Conservation (phyloP, 2,888 invertebrate genomes). For the Lasioglossum pauxillum region DNA sequence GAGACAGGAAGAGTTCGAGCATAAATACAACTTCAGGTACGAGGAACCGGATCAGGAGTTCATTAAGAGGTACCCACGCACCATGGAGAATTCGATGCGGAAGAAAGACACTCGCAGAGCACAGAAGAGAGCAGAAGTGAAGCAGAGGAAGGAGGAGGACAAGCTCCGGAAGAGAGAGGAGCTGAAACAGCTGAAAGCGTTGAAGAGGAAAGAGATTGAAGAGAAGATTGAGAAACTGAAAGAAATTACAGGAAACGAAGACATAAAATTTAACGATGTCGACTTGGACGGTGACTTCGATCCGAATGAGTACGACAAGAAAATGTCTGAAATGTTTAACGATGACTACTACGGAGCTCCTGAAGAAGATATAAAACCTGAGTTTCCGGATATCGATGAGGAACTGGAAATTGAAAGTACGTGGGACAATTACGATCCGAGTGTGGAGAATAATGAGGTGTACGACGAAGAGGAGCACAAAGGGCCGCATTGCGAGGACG, state of each 20-base stretch:
- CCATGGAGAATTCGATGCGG: constrained; percentile 92
- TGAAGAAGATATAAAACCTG: constrained; percentile 91
- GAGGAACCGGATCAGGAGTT: constrained; percentile 98
- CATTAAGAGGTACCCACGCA: constrained; percentile 91
- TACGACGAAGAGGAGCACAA: constrained; percentile 74
- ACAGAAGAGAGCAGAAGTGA: constrained; percentile 90
- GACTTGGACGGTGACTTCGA: constrained; percentile 97
- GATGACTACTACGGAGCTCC: constrained; percentile 92
- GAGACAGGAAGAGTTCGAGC: constrained; percentile 95
- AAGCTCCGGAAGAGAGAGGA: constrained; percentile 94
- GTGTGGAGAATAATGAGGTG: constrained; percentile 80
- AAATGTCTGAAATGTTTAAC: constrained; percentile 94
- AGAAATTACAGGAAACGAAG: constrained; percentile 89
- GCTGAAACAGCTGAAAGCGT: constrained; percentile 92
- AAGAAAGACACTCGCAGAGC: constrained; percentile 92
- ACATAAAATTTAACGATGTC: constrained; percentile 75
- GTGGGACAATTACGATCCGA: constrained; percentile 88
- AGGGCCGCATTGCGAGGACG: constrained; percentile 91
- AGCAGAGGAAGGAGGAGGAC: constrained; percentile 91
- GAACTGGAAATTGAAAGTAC: constrained; percentile 88
- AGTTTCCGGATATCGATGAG: constrained; percentile 92
- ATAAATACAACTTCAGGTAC: constrained; percentile 97
- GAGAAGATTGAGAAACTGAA: constrained; percentile 94
- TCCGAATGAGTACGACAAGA: constrained; percentile 93
- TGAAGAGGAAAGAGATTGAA: constrained; percentile 95